phyloP scores from a whole-genome alignment of 2,888 invertebrate genomes.

The Poecilobothrus nobilitatus region DNA sequence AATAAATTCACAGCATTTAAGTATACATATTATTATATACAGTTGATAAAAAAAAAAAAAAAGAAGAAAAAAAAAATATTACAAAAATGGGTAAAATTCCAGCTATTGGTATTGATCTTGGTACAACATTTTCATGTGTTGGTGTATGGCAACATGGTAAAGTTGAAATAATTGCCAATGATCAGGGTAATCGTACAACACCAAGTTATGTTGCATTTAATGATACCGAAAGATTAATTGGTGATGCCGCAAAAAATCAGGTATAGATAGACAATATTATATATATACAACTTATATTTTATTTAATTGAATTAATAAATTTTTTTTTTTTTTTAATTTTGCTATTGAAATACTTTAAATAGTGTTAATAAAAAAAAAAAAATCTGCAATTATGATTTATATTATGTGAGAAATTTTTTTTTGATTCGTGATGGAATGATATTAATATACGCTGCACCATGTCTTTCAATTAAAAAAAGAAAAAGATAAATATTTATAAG shows the following conservation, averaged over 20 bases:
- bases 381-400: no score
- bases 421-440: no score
- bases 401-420: no score
- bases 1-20: no score
- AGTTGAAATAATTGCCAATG: slow-evolving; percentile 79
- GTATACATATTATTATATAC: no score
- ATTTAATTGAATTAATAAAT: neutral
- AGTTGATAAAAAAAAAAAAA: no score
- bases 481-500: no score
- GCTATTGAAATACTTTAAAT: no score
- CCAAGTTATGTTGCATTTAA: slow-evolving; percentile 84
- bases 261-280: slow-evolving; percentile 39
- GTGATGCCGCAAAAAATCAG: slow-evolving; percentile 82
- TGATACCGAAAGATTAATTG: slow-evolving; percentile 73
- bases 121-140: slow-evolving; percentile 81
- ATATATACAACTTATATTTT: neutral
- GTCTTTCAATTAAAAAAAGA: no score
- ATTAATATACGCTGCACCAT: no score
- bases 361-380: neutral
- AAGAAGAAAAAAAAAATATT: no score
- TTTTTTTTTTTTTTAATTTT: slow-evolving; percentile 1
- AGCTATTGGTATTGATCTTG: slow-evolving; percentile 73
- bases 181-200: slow-evolving; percentile 80
- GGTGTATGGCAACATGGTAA: slow-evolving; percentile 77
- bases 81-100: slow-evolving; percentile 43